These are phyloP conservation scores for Sanderia malayensis DNA, from an alignment of 30 jellyfish, hydroid and myxozoan genomes.

Conservation along the genomic window DNA sequence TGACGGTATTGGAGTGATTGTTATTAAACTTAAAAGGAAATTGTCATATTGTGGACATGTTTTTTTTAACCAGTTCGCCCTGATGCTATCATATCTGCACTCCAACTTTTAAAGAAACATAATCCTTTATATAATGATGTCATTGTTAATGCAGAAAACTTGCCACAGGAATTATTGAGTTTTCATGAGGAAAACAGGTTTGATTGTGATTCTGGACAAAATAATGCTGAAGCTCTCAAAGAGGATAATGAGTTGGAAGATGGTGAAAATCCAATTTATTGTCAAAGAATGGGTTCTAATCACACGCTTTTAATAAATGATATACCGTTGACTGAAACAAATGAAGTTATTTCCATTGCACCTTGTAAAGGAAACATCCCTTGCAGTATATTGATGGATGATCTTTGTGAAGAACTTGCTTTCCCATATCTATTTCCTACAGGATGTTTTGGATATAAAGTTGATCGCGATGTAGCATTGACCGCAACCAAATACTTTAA, in stretches of 20 bases:
- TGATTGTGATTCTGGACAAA: not conserved
- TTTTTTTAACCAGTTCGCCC: slow-evolving; percentile 24
- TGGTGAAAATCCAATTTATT: too few species aligned
- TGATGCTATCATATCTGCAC: too few species aligned
- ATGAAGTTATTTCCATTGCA: not conserved
- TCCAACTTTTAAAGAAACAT: too few species aligned
- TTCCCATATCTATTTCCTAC: not conserved
- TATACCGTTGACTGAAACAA: not conserved
- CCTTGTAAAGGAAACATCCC: not conserved
- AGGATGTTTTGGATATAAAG: not conserved
- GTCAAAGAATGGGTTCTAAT: not conserved
- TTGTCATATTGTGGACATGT: slow-evolving; percentile 27
- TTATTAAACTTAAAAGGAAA: slow-evolving; percentile 24
- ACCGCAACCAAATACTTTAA: not conserved
- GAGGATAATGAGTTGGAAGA: too few species aligned
- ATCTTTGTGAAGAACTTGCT: not conserved
- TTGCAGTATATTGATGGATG: not conserved
- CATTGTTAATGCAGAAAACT: not conserved
- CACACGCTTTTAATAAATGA: not conserved
- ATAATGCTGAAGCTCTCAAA: too few species aligned
- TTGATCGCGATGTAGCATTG: not conserved
- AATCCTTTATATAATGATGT: not conserved
- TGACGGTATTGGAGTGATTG: slow-evolving; percentile 3
- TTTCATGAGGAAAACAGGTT: slow-evolving; percentile 19
- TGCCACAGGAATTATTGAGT: slow-evolving; percentile 9